Base-by-base conservation (phyloP, 2,113 vertebrate species). In the Polypterus bichir region DNA sequence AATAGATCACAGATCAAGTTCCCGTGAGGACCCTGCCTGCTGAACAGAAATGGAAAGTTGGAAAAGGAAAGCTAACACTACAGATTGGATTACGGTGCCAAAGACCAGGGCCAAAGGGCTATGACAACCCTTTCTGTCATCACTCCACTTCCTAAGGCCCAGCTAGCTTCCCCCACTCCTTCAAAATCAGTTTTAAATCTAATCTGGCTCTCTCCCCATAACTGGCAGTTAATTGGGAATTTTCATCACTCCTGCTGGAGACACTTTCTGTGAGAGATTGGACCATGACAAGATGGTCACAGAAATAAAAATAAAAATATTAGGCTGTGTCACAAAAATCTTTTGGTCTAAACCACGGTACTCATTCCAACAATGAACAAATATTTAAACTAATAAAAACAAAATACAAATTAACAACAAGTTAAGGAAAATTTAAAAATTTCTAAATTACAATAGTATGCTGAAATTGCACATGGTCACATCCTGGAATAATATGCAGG, bases 221-320 rank as follows among this genome's bases (percentile, higher is more conserved):
- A 71, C 75, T 77, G 78, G 66, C 71, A 64, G 75, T 76, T 78
- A 81, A 86, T 75, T 78, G 81, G 72, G 64, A 65, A 77, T 82
- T 77, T 74, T 71, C 69, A 79, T 76, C 82, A 78, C 71, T 75
- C 72, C 56, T 51, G 5, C 47, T 46, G 57, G 64, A 70, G 27
- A 11, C 56, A 58, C 56, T 44, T 7, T 27, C 56, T 58, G 47
- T 44, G 5, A 57, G 27, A 46, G 10, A 65, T 27, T 27, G 47
- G 9, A 51, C 7, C 7, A 52, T 10, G 10, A 52, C 51, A 52
- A 7, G 49, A 64, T 48, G 48, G 53, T 27, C 54, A 56, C 51
- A 3, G 47, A 48, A 48, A 57, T 7, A 4, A 1, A n/a, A 27
- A 49, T 56, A 45, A 49, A 44, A 53, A 57, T 64, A 48, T 58